Evolutionary conservation across 2,797 vertebrate species (phyloP).

Genomic region (Trachops cirrhosus): DNA sequence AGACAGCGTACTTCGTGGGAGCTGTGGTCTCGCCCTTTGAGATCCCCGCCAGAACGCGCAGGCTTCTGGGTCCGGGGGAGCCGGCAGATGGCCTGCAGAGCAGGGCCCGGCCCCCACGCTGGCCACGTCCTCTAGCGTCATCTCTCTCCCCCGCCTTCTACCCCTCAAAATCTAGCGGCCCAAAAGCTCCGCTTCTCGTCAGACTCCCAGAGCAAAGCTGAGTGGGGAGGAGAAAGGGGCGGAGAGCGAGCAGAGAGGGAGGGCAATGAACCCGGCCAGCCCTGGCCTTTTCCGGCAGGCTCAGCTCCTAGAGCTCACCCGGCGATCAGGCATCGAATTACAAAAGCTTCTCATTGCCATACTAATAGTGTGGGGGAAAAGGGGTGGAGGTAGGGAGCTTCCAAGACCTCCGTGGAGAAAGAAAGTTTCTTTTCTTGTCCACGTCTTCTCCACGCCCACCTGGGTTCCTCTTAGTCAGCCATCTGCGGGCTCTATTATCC

Average conservation of each 20-base stretch:
- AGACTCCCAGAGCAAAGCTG: neutral
- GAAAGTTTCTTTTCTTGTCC: neutral
- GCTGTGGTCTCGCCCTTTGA: neutral
- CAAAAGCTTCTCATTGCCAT: conserved; percentile 75
- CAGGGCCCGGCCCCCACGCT: neutral
- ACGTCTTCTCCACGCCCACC: neutral
- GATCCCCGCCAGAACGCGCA: neutral
- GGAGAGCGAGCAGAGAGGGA: conserved; percentile 12
- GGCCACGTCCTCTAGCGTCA: conserved; percentile 56
- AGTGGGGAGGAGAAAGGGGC: conserved; percentile 33
- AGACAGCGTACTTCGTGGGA: neutral
- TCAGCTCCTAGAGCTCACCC: neutral
- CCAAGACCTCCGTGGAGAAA: neutral
- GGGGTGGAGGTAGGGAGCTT: neutral
- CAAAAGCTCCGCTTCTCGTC: neutral
- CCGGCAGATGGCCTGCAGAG: conserved; percentile 76
- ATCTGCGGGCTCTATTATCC: neutral
- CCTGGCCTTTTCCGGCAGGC: neutral
- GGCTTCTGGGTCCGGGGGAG: conserved; percentile 21
- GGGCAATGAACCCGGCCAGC: neutral
- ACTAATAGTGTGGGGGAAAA: conserved; percentile 58
- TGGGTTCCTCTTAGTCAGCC: neutral
- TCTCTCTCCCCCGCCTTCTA: conserved; percentile 30
- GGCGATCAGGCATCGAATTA: conserved; percentile 63
- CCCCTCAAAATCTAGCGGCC: conserved; percentile 2